Conservation (phyloP, 2,797 vertebrate species). For the Pseudochaenichthys georgianus region DNA sequence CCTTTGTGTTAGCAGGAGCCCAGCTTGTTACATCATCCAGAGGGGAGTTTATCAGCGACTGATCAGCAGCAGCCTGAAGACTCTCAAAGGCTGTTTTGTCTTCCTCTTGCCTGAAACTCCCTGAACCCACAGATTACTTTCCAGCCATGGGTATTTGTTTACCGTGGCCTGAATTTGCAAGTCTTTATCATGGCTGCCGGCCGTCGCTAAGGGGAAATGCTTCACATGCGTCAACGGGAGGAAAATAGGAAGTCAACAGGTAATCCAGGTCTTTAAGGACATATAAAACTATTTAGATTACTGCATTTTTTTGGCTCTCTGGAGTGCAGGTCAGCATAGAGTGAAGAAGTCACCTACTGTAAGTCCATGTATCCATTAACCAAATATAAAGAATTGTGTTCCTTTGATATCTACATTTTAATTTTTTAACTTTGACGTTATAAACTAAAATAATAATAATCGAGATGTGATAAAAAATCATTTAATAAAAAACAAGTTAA, state of each 20-base stretch:
- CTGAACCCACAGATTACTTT: slow-evolving; percentile 81
- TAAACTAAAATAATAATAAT: too few species aligned
- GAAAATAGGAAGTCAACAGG: slow-evolving; percentile 50
- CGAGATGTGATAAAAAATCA: too few species aligned
- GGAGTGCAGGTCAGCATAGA: neutral
- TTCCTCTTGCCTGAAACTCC: slow-evolving; percentile 82
- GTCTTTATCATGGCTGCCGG: slow-evolving; percentile 73
- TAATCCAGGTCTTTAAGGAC: slow-evolving; percentile 46
- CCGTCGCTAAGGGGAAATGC: slow-evolving; percentile 69
- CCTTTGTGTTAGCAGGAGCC: slow-evolving; percentile 71
- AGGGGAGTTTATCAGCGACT: slow-evolving; percentile 79
- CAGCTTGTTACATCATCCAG: slow-evolving; percentile 81
- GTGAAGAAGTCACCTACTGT: neutral
- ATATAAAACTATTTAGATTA: neutral
- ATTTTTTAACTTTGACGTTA: neutral
- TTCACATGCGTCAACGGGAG: slow-evolving; percentile 60
- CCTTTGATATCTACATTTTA: neutral
- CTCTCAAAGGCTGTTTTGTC: slow-evolving; percentile 90
- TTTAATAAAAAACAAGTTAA: neutral
- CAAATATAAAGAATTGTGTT: neutral
- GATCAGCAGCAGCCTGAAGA: slow-evolving; percentile 81
- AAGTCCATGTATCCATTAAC: neutral
- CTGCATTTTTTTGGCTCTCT: slow-evolving; percentile 27
- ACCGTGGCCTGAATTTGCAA: slow-evolving; percentile 79
- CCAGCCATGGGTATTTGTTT: slow-evolving; percentile 84